Evolutionary conservation across 2,113 vertebrate genomes (phyloP).

Genomic region (Orcinus orca): DNA sequence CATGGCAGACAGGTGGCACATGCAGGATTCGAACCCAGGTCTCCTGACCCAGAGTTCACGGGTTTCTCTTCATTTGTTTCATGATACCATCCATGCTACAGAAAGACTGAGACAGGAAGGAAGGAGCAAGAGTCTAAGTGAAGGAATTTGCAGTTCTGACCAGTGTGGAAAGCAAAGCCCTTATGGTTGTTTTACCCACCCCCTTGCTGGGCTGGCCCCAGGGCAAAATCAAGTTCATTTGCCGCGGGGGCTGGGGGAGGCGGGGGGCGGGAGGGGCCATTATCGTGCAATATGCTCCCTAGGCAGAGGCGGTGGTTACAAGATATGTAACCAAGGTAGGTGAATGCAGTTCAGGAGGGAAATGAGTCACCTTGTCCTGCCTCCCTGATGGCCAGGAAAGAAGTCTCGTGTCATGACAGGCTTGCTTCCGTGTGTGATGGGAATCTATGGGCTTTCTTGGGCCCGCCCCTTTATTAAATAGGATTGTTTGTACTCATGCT

Average conservation of each 20-base stretch:
- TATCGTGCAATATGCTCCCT: fast-evolving
- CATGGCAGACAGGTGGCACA: neutral
- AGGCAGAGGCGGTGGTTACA: neutral
- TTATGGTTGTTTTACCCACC: neutral
- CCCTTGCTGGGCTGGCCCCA: neutral
- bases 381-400: neutral
- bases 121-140: neutral
- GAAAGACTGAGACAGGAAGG: no score
- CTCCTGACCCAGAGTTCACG: neutral
- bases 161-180: neutral
- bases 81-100: fast-evolving
- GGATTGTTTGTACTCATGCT: fast-evolving
- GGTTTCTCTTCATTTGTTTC: neutral
- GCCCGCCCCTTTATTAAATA: neutral
- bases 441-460: neutral
- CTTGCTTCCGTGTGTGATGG: neutral
- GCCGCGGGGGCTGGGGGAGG: fast-evolving
- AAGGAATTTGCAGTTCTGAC: neutral
- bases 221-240: neutral
- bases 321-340: neutral
- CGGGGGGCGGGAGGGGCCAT: no score
- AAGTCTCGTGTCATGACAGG: neutral
- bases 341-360: neutral
- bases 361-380: no score
- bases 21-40: neutral